Percentiles rank a stretch among this genome's conserved stretches.
Evolutionary conservation across 2,888 invertebrate genomes (phyloP).

Genomic region (Eupithecia subumbrata): DNA sequence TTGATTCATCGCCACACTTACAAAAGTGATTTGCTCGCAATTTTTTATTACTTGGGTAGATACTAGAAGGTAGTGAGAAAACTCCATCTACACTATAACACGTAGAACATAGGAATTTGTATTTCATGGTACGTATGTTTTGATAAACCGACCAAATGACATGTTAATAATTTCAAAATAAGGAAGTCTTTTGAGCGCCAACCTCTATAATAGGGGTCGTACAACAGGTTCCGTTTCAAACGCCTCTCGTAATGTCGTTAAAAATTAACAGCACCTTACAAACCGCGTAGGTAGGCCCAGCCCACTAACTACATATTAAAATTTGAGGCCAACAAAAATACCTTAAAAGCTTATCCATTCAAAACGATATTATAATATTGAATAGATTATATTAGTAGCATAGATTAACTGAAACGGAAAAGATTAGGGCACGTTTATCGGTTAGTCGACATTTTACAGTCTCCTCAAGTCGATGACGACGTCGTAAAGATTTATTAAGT

Average conservation of each 20-base stretch:
- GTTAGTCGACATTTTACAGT: not conserved
- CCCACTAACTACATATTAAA: conserved; percentile 47
- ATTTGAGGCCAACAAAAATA: conserved; percentile 50
- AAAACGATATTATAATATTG: conserved; percentile 1
- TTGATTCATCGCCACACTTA: conserved; percentile 24
- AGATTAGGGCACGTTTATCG: not conserved
- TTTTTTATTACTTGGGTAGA: not conserved
- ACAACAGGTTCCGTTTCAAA: conserved; percentile 48
- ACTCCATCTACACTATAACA: not conserved
- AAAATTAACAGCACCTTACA: conserved; percentile 64
- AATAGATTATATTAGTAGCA: not conserved
- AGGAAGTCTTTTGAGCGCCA: not conserved
- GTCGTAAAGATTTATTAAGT: conserved; percentile 3
- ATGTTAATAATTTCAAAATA: not conserved
- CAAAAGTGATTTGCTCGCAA: conserved; percentile 10
- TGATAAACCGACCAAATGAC: not conserved
- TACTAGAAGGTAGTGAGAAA: not conserved
- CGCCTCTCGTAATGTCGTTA: conserved; percentile 56
- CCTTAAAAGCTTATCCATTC: not conserved
- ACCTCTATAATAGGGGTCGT: conserved; percentile 40
- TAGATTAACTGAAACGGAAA: not conserved
- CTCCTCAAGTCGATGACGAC: not conserved
- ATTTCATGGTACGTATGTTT: not conserved
- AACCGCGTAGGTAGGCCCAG: conserved; percentile 44
- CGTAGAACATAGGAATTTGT: not conserved